Conservation (phyloP, 2,797 vertebrate genomes). For the Pagetopsis macropterus region DNA sequence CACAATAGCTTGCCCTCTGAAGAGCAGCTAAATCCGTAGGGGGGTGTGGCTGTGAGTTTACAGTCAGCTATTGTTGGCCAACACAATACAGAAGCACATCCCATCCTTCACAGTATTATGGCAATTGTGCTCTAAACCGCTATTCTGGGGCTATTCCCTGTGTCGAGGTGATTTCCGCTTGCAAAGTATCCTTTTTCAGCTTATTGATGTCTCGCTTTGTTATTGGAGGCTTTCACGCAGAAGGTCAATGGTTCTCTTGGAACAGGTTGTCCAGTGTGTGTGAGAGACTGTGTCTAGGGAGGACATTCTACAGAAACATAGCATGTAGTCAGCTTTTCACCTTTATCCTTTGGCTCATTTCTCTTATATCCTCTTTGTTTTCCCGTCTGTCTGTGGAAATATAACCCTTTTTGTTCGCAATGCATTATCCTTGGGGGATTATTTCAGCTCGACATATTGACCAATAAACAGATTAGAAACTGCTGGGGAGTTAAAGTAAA, state of each 20-base stretch:
- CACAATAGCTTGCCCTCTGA: conserved; percentile 71
- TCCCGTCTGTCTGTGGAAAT: conserved; percentile 52
- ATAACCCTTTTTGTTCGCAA: conserved; percentile 45
- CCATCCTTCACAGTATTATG: conserved; percentile 66
- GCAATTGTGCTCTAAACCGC: conserved; percentile 68
- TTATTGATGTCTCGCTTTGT: conserved; percentile 83
- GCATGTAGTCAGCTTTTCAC: conserved; percentile 62
- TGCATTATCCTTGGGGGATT: conserved; percentile 17
- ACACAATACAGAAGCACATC: conserved; percentile 77
- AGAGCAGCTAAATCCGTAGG: conserved; percentile 72
- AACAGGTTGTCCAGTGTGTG: conserved; percentile 65
- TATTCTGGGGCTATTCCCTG: conserved; percentile 69
- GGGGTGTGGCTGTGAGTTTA: conserved; percentile 73
- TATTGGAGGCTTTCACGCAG: conserved; percentile 69
- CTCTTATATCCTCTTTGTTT: conserved; percentile 60
- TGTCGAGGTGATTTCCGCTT: conserved; percentile 76
- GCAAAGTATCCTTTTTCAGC: conserved; percentile 77
- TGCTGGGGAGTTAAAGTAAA: not conserved
- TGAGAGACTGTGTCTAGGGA: conserved; percentile 45
- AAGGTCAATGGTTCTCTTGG: conserved; percentile 73
- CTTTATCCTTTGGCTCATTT: conserved; percentile 55
- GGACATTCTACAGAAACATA: conserved; percentile 63
- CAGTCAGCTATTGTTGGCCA: conserved; percentile 74
- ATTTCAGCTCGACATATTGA: conserved; percentile 24
- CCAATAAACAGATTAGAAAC: not conserved